Base-by-base conservation (phyloP, 2,113 vertebrate genomes). In the Nestor notabilis region DNA sequence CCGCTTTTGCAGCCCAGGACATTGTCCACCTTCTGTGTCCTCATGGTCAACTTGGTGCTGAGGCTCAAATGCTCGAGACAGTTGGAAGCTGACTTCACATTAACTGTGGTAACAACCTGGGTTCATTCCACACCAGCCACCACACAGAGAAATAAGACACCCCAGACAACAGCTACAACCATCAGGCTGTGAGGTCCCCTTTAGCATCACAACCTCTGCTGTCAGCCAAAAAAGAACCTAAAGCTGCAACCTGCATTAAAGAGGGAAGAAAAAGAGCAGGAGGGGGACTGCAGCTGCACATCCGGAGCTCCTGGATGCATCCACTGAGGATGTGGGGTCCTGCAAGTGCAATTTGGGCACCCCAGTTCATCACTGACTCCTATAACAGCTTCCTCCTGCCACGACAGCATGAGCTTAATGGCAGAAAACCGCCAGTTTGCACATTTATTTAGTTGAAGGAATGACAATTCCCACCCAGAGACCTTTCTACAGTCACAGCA, bases 351-450 rank as follows among this genome's bases (percentile, higher is more conserved):
- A 46, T 37, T 9, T 24, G 44, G 55, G 27, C 35, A 39, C 27
- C 15, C 17, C 41, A 17, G 4, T 27, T 65, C 39, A 5, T 5
- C 55, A 9, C 2, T 23, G 33, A 46, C 13, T 37, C 60, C 46
- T 2, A 0, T 9, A 35, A 28, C 39, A 64, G 47, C 20, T 60
- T 78, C 70, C 50, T 46, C 2, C 20, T 16, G n/a, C 31, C 31
- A 9, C 5, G 23, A 15, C 39, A 41, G 46, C 46, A 20, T 2
- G 6, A 13, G 33, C 8, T 55, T 31, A 16, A n/a, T 0, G 6
- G 39, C 55, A 58, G 66, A 44, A 23, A 88, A n/a, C 6, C 28
- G 12, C 12, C 4, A 21, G 4, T 47, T 27, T 3, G 44, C 12
- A 56, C 31, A 63, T 53, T 43, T n/a, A 49, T 58, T 86, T 72